Conservation (phyloP, 2,888 invertebrate species). For the Epinotia nisella region DNA sequence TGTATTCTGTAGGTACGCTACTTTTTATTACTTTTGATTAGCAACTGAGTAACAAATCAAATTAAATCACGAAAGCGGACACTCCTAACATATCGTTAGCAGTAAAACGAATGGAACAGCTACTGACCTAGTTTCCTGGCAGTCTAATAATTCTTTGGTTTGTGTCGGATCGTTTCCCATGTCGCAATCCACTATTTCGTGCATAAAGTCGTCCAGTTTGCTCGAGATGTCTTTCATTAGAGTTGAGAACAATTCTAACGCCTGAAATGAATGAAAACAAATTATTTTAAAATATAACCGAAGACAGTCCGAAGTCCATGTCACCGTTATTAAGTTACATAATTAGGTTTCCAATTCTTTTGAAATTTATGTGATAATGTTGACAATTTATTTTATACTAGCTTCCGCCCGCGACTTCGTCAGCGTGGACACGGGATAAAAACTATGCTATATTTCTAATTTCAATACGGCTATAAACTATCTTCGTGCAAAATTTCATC, state of each 20-base stretch:
- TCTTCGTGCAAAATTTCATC: no score
- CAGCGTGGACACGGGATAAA: no score
- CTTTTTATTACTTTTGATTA: background rate
- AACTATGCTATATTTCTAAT: no score
- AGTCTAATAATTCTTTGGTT: constrained; percentile 93
- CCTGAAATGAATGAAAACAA: constrained; percentile 83
- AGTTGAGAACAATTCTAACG: constrained; percentile 96
- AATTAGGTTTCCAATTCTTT: no score
- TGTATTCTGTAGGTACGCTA: no score
- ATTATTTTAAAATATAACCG: background rate
- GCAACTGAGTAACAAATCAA: constrained; percentile 28
- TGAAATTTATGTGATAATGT: no score
- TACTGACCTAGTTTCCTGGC: constrained; percentile 89
- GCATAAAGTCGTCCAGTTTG: constrained; percentile 94
- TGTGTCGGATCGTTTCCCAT: constrained; percentile 97
- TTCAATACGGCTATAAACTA: no score
- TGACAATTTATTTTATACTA: no score
- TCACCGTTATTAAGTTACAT: no score
- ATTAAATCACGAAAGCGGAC: constrained; percentile 29
- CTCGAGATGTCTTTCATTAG: constrained; percentile 95
- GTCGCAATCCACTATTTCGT: constrained; percentile 94
- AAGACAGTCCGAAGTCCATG: background rate
- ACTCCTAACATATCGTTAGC: constrained; percentile 26
- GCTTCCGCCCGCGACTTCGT: no score
- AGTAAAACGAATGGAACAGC: constrained; percentile 34